These are phyloP conservation scores for Calidris pygmaea DNA, from an alignment of 2,113 vertebrate genomes.

Conservation along the genomic window DNA sequence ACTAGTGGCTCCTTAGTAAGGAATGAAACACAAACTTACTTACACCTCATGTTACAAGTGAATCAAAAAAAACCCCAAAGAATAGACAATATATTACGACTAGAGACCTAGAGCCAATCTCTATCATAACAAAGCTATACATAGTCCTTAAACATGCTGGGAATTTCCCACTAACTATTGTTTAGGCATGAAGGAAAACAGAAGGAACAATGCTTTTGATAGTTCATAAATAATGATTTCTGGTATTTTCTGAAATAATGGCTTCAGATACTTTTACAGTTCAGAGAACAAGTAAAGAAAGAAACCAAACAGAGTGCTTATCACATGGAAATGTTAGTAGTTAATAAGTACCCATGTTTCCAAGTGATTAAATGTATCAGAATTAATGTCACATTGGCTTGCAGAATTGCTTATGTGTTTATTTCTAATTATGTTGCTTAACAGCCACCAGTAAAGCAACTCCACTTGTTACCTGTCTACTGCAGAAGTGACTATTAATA, in stretches of 20 bases:
- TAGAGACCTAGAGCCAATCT: neutral
- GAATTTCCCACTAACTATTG: slow-evolving; percentile 40
- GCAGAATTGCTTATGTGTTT: neutral
- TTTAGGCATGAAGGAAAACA: slow-evolving; percentile 16
- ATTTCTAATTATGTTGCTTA: slow-evolving; percentile 26
- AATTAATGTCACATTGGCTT: slow-evolving; percentile 21
- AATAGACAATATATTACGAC: neutral
- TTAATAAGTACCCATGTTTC: slow-evolving; percentile 55
- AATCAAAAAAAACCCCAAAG: neutral
- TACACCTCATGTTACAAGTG: neutral
- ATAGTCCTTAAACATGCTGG: neutral
- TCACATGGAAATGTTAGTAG: slow-evolving; percentile 40
- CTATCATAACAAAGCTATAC: neutral
- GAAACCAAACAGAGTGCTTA: slow-evolving; percentile 31
- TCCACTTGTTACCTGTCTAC: neutral
- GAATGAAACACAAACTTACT: neutral
- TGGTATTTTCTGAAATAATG: slow-evolving; percentile 49
- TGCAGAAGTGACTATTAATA: neutral
- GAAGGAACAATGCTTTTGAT: slow-evolving; percentile 2
- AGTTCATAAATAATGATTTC: slow-evolving; percentile 54
- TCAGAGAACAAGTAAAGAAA: slow-evolving; percentile 55
- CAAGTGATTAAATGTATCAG: slow-evolving; percentile 37
- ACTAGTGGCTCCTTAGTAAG: neutral
- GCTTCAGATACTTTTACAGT: slow-evolving; percentile 55
- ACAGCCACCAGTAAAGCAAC: neutral